Evolutionary conservation across 35 echinoderm and acorn worm genomes (phyloP).

Genomic region (Nesometra sesokonis): DNA sequence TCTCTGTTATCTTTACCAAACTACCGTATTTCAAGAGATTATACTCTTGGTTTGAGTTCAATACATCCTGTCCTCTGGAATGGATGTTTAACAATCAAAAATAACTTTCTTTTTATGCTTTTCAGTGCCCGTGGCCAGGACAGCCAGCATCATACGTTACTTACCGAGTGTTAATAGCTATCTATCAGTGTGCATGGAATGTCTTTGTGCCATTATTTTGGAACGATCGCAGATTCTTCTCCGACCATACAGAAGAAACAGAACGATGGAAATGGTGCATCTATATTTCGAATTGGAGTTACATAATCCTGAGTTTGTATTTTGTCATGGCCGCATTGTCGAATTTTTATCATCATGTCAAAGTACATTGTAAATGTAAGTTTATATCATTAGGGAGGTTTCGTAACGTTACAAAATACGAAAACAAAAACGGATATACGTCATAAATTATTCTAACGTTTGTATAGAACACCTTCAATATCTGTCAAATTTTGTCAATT

Average conservation of each 20-base stretch:
- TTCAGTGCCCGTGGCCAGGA: constrained; percentile 12
- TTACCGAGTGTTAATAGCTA: constrained; percentile 41
- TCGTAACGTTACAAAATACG: no score
- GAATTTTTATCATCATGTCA: neutral
- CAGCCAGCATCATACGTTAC: constrained; percentile 30
- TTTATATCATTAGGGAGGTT: neutral
- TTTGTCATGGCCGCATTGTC: constrained; percentile 24
- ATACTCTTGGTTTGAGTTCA: no score
- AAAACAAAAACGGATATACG: no score
- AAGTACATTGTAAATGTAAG: neutral
- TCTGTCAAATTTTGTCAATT: no score
- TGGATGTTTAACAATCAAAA: no score
- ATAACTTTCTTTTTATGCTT: neutral
- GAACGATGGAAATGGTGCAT: constrained; percentile 58
- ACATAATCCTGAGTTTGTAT: constrained; percentile 43
- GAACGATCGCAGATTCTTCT: constrained; percentile 44
- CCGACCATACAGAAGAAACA: constrained; percentile 14
- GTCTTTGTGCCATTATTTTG: constrained; percentile 26
- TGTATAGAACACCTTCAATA: no score
- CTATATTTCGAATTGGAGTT: constrained; percentile 63
- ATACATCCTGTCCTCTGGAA: no score
- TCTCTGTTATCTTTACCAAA: no score
- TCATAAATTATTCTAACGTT: no score
- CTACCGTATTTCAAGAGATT: no score
- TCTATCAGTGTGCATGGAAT: constrained; percentile 65